Evolutionary conservation across 2,888 invertebrate genomes (phyloP).

Genomic region (Abscondita cerata): DNA sequence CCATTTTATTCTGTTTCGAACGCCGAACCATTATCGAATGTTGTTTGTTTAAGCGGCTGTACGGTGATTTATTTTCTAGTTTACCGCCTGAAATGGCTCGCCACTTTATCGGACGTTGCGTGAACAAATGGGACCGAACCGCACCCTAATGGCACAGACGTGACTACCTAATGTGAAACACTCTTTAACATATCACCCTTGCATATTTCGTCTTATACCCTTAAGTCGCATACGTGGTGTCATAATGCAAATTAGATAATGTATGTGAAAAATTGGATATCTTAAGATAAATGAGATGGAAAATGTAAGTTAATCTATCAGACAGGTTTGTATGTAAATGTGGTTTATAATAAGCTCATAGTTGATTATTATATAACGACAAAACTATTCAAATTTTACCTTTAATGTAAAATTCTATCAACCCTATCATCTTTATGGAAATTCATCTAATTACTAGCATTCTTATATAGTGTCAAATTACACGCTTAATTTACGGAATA

Average conservation of each 20-base stretch:
- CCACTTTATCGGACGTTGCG: conserved; percentile 48
- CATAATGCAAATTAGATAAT: conserved; percentile 38
- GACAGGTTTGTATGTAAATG: conserved; percentile 3
- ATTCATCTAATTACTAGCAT: conserved; percentile 15
- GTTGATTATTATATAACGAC: background rate
- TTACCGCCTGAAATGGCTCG: conserved; percentile 44
- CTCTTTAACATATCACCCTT: conserved; percentile 40
- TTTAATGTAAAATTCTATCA: background rate
- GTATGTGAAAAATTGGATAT: conserved; percentile 22
- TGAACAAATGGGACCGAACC: conserved; percentile 50
- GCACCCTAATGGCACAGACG: conserved; percentile 49
- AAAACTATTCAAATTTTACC: conserved; percentile 14
- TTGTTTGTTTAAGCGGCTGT: conserved; percentile 39
- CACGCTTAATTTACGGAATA: background rate
- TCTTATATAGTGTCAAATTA: conserved; percentile 15
- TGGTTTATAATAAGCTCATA: background rate
- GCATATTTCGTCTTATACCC: conserved; percentile 33
- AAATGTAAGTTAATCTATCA: background rate
- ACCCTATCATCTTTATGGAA: conserved; percentile 15
- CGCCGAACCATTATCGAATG: conserved; percentile 30
- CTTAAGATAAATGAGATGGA: conserved; percentile 4
- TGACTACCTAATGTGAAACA: conserved; percentile 48
- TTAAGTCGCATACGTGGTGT: conserved; percentile 37
- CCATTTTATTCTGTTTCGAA: conserved; percentile 15
- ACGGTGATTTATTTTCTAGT: conserved; percentile 48